Evolutionary conservation across 2,888 invertebrate genomes (phyloP).

Genomic region (Chirona hameri): DNA sequence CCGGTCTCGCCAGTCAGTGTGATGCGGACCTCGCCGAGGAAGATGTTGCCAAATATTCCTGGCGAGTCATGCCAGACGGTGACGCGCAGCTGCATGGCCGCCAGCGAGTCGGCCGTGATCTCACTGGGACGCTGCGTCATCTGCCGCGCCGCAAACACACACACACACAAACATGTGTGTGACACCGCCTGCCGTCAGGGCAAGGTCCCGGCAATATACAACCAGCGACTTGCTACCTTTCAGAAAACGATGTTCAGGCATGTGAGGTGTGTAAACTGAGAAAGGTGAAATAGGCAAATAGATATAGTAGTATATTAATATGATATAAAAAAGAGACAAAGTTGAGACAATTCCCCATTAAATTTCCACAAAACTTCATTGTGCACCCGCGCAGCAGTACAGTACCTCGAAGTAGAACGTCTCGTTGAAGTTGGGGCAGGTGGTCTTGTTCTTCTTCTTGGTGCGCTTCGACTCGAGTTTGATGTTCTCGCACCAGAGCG

Average conservation of each 20-base stretch:
- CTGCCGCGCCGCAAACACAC: background rate
- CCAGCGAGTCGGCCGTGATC: constrained; percentile 33
- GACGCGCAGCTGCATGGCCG: constrained; percentile 57
- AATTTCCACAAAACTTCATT: no score
- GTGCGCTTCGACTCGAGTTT: constrained; percentile 75
- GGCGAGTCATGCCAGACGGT: constrained; percentile 80
- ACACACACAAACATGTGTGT: no score
- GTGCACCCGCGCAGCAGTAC: background rate
- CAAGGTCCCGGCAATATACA: no score
- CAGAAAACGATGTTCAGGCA: no score
- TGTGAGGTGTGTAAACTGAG: no score
- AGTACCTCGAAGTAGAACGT: constrained; percentile 69
- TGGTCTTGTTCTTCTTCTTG: constrained; percentile 83
- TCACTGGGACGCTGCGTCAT: constrained; percentile 30
- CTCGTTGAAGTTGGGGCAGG: constrained; percentile 84
- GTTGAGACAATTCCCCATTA: no score
- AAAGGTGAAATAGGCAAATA: no score
- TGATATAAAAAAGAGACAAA: no score
- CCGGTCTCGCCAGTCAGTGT: constrained; percentile 58
- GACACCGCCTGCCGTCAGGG: no score
- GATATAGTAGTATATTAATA: no score
- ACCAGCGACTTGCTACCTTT: no score
- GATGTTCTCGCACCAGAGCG: constrained; percentile 73
- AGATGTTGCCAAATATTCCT: constrained; percentile 73
- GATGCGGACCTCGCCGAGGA: constrained; percentile 81